Evolutionary conservation across 2,797 vertebrate genomes (phyloP), one percentile per base, ranked within the genome.

Genomic region (Rhinoraja longicauda): DNA sequence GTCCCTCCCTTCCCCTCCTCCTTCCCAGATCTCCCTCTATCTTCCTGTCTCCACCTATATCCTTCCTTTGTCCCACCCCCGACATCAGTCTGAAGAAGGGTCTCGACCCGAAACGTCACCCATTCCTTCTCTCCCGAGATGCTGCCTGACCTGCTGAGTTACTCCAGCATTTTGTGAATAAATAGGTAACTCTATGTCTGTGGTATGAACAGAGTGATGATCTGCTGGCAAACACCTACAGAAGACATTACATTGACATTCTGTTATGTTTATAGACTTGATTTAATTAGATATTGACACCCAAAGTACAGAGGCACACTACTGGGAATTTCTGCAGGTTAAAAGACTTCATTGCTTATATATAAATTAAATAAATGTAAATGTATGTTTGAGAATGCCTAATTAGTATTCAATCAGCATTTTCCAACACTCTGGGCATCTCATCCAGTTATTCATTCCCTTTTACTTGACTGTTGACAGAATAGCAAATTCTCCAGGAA

Each of bases 261-360:
- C 90, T 91, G 24, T 72, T 90, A 53, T 72, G 32, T 72, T 91
- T 88, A 88, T 72, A 72, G 90, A 91, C 90, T 72, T 72, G 67
- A 91, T 73, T 91, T 91, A 72, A 91, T 91, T 45, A 73, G 67
- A 24, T 91, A 91, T 91, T 91, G 90, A 73, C 26, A 91, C 36
- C 45, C 90, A 53, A 45, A 73, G 67, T 73, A 45, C 67, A 91
- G 6, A 72, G 64, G 19, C 67, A 39, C 70, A 29, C 70, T 73
- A 15, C 36, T 73, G 36, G 90, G 36, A 70, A 91, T 73, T 91
- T 12, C 64, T 45, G 67, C 9, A 72, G 90, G 90, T 53, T 39
- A 90, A 45, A 45, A 72, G 32, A 70, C 21, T 67, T 72, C 67
- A 45, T 12, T 67, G 32, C 64, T 92, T 73, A 73, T 53, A 73